Conservation (phyloP, 2,797 vertebrate genomes). For the Poecilia gillii region DNA sequence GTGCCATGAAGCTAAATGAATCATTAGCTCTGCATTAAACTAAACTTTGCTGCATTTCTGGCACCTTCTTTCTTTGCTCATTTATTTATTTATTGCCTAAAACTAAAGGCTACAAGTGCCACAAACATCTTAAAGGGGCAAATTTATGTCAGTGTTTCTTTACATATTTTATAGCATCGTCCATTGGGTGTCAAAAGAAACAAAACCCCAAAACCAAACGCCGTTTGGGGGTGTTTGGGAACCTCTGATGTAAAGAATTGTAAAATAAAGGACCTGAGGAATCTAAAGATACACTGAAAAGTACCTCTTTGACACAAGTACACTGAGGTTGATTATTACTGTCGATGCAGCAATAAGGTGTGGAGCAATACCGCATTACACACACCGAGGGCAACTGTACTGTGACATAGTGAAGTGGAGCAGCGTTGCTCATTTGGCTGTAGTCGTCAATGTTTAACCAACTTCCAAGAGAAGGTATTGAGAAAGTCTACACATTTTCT, state of each 20-base stretch:
- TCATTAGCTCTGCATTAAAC: not conserved
- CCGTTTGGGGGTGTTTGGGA: no score
- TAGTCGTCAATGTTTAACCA: not conserved
- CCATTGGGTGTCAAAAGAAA: not conserved
- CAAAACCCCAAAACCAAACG: no score
- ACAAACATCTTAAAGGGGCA: no score
- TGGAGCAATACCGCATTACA: not conserved
- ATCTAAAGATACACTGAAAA: not conserved
- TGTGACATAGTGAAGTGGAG: not conserved
- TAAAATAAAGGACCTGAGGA: not conserved
- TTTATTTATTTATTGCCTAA: not conserved
- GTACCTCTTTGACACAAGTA: not conserved
- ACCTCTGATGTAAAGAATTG: not conserved
- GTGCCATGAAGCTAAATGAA: not conserved
- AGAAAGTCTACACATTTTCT: constrained; percentile 17
- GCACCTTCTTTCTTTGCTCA: not conserved
- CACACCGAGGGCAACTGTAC: not conserved
- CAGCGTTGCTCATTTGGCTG: not conserved
- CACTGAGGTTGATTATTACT: not conserved
- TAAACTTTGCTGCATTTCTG: not conserved
- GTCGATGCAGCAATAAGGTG: not conserved
- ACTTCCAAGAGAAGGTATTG: not conserved
- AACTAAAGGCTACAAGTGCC: no score
- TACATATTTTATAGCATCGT: not conserved
- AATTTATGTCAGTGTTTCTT: not conserved